Evolutionary conservation across 1,140 invertebrate species (phyloP).

Genomic region (Pseudomyrmex dendroicus): DNA sequence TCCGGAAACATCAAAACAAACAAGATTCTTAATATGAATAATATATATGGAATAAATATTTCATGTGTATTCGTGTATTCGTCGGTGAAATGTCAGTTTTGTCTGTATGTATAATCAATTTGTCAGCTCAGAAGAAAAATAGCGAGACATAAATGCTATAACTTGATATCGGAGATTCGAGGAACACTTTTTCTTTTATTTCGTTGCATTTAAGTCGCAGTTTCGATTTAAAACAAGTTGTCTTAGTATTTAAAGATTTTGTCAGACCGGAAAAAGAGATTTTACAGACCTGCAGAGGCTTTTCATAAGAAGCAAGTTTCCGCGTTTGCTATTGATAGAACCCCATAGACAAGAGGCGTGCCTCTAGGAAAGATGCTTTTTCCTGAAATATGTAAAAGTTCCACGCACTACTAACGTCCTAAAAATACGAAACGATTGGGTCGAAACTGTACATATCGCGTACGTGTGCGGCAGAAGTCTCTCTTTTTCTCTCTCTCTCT

Average conservation of each 20-base stretch:
- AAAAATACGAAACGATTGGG: conserved; percentile 76
- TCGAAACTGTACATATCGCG: conserved; percentile 49
- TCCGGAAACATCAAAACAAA: too few relatives aligned
- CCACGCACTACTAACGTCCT: conserved; percentile 70
- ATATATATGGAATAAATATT: too few relatives aligned
- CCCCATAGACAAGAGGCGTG: conserved; percentile 69
- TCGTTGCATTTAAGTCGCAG: background rate
- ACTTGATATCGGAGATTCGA: too few relatives aligned
- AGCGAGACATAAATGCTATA: too few relatives aligned
- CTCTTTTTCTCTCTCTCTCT: background rate
- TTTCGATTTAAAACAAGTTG: background rate
- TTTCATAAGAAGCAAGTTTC: conserved; percentile 64
- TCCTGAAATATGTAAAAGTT: conserved; percentile 82
- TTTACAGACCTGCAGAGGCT: conserved; percentile 58
- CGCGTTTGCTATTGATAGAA: conserved; percentile 79
- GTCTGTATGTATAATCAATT: too few relatives aligned
- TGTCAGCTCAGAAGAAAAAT: too few relatives aligned
- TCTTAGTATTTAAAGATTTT: conserved; percentile 53
- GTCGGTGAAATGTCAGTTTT: too few relatives aligned
- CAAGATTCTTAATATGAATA: too few relatives aligned
- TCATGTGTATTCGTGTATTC: too few relatives aligned
- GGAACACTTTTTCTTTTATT: background rate
- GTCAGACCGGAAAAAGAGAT: conserved; percentile 63
- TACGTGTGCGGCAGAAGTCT: conserved; percentile 37
- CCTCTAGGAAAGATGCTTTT: conserved; percentile 74